Conservation (phyloP, 2,113 vertebrate genomes). For the Mola mola region DNA sequence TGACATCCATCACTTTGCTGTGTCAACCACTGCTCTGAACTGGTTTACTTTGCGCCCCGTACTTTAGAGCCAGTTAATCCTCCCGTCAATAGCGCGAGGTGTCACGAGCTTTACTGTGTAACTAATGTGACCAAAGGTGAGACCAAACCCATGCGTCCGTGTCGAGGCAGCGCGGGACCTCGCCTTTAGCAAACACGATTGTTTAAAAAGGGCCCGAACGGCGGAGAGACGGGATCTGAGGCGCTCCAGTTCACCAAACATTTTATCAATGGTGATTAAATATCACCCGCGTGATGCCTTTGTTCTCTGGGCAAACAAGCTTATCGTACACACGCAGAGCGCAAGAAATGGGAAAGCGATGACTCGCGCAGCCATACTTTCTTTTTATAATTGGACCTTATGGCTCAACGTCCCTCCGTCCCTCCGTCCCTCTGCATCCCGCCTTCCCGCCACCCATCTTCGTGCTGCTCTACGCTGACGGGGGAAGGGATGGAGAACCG, state of each 20-base stretch:
- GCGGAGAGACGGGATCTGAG: no score
- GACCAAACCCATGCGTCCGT: constrained; percentile 8
- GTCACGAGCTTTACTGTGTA: constrained; percentile 30
- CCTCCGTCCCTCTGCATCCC: constrained; percentile 34
- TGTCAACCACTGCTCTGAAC: constrained; percentile 45
- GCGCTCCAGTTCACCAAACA: constrained; percentile 46
- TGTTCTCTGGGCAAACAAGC: constrained; percentile 61
- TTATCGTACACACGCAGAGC: constrained; percentile 51
- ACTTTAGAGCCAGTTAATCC: constrained; percentile 41
- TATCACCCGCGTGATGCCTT: constrained; percentile 33
- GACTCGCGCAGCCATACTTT: constrained; percentile 37
- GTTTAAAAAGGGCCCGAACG: constrained; percentile 48
- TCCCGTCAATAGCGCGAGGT: constrained; percentile 49
- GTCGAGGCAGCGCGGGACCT: constrained; percentile 43
- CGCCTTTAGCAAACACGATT: constrained; percentile 67
- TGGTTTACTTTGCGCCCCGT: constrained; percentile 19
- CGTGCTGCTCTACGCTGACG: constrained; percentile 17
- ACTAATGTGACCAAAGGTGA: constrained; percentile 29
- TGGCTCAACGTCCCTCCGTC: constrained; percentile 32
- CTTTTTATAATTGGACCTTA: constrained; percentile 38
- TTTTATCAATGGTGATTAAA: constrained; percentile 49
- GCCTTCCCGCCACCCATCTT: constrained; percentile 61
- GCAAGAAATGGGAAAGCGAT: constrained; percentile 46
- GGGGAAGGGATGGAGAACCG: constrained; percentile 46
- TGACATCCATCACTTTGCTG: constrained; percentile 32